Evolutionary conservation across 2,113 vertebrate species (phyloP), one percentile per base, ranked within the genome.

Genomic region (Podiceps cristatus): DNA sequence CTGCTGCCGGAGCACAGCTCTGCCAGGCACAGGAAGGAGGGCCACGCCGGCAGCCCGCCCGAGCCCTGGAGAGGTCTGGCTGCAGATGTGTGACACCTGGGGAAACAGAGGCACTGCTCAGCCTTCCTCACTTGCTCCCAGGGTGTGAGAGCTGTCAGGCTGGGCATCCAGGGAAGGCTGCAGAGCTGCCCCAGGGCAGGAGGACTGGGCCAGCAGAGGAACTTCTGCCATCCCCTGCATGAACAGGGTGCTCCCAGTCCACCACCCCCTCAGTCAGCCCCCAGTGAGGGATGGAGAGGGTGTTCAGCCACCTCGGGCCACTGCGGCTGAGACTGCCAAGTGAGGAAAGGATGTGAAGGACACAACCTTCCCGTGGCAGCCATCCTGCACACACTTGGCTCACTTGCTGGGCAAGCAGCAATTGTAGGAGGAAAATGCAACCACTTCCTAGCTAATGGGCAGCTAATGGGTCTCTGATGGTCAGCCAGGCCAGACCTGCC

Each of bases 391-490:
- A 1, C 76, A 4, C 66, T 89, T 15, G 42, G 74, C 73, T 91
- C 56, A 0, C 8, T 64, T 5, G 0, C 64, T 35, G 60, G 56
- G 64, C 56, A 0, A 25, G 29, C 58, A 74, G 74, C 45, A 10
- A 6, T 8, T 15, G 27, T 3, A 2, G 53, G 24, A 45, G 50
- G 55, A 22, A 87, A 71, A 83, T 1, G 18, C 85, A 78, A 5
- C 58, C 71, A 22, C 17, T 15, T 29, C 47, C 9, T 2, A 4
- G 76, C 60, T 35, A 1, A 56, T 11, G 55, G 53, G 19, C 47
- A 24, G 7, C 1, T 4, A 10, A 1, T 1, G 9, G 2, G 19
- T 10, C 50, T 14, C 14, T 11, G n/a, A 33, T 8, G 27, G 7
- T 25, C 58, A 37, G 88, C 33, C 12, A 2, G 7, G 18, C 52